These are phyloP conservation scores for Sitta carolinensis DNA, from an alignment of 2,797 vertebrate genomes.

Conservation along the genomic window DNA sequence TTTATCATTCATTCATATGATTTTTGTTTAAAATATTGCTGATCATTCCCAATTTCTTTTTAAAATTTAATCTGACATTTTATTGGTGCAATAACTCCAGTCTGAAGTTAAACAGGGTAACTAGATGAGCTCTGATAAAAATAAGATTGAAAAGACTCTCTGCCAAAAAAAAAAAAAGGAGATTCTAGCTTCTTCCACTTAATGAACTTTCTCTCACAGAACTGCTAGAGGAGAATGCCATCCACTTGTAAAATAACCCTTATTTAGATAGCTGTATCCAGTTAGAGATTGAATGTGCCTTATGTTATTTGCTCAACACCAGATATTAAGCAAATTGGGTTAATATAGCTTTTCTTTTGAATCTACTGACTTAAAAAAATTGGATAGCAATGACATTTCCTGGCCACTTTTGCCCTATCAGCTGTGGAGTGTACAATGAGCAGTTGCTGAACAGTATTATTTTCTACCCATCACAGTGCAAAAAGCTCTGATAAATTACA, in stretches of 20 bases:
- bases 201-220: neutral
- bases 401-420: neutral
- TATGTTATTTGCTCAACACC: neutral
- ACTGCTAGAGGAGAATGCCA: neutral
- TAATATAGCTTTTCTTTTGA: neutral
- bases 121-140: neutral
- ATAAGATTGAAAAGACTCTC: neutral
- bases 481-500: slow-evolving; percentile 59
- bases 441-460: neutral
- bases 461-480: slow-evolving; percentile 46
- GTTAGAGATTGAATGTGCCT: neutral
- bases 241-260: neutral
- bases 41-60: neutral
- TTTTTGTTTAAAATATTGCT: slow-evolving; percentile 2
- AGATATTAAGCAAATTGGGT: neutral
- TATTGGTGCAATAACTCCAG: neutral
- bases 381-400: neutral
- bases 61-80: neutral
- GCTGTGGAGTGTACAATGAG: neutral
- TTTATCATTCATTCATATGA: neutral
- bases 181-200: neutral
- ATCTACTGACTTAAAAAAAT: neutral
- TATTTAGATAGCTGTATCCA: neutral
- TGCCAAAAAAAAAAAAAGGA: neutral
- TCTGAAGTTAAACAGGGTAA: neutral